Base-by-base conservation (phyloP, 1,140 invertebrate species). In the Papilio machaon region DNA sequence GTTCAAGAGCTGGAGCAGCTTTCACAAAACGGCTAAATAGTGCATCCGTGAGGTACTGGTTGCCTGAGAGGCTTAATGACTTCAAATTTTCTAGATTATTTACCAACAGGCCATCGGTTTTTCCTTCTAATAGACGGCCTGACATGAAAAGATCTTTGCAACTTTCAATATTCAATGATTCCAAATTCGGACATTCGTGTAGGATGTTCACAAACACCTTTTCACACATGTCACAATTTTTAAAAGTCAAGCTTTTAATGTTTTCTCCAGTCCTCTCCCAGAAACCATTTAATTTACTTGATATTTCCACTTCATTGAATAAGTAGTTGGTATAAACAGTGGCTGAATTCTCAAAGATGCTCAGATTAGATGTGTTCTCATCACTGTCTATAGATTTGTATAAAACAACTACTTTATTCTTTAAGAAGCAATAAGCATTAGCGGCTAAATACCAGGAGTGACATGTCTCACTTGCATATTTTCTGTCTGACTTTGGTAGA, bases 111-210 rank as follows among this genome's bases (percentile, higher is more conserved):
- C 95, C 91, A 84, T 96, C 96, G 47, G 91, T 91, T 83, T 95
- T 93, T 81, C 95, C 95, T 85, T 96, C 96, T 60, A 97, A 88
- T 30, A 97, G 91, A 2, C 95, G 95, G 13, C 97, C 97, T 43
- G 96, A 96, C 96, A 97, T 97, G 73, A 97, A 96, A 13, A 97
- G 91, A 77, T 97, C 96, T 85, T 96, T 95, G 85, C 97, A 97
- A 67, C 95, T 95, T 83, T 95, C 95, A 30, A 97, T 94, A 82
- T 95, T 95, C 6, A 97, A 91, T 81, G 89, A 89, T 85, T 95
- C 94, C 46, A 97, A 89, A 88, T 95, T 95, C 30, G 88, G 91
- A 85, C 96, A 95, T 60, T 93, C 91, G 58, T 95, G 93, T 19
- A 97, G 82, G 60, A 96, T 95, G 78, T 95, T 91, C 58, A 95